Base-by-base conservation (phyloP, 2,888 invertebrate genomes). In the Acheta domesticus region DNA sequence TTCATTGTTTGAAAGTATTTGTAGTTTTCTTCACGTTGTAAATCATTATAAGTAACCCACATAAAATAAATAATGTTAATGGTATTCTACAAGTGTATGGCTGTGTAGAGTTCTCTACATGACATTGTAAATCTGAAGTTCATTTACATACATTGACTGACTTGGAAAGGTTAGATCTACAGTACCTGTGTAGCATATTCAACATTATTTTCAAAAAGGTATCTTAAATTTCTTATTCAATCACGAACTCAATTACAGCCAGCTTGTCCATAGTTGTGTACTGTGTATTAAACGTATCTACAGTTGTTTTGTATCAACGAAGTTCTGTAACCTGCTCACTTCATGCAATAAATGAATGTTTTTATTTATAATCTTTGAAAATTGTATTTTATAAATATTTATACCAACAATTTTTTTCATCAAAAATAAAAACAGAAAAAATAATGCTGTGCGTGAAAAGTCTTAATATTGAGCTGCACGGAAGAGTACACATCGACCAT, bases 281-380 rank as follows among this genome's bases (percentile, higher is more conserved):
- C n/a, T 19, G 8, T 62, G n/a, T 62, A 62, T 14, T 19, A 62
- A 62, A 62, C n/a, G 62, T 19, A n/a, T 62, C 14, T 62, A n/a
- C 62, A 36, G 5, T 36, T 62, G 62, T 62, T 62, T 62, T 62
- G 62, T 62, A 62, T 62, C 62, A 62, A 62, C 62, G 62, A 62
- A 62, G 36, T 62, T 19, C 62, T 62, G 62, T 62, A 62, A 62
- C 62, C 62, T 62, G 62, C 62, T 62, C 62, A 62, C 62, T 62
- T 62, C 62, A 62, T 62, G 62, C 62, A 62, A 62, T 62, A 62
- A 62, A 62, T 62, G n/a, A 62, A 62, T 62, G 62, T 62, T 62
- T 62, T 62, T 62, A 62, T 62, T 62, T 62, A 62, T 62, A 62
- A 36, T 62, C 11, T 62, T n/a, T 36, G 8, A 36, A 36, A 36